Percentiles rank a stretch among this genome's conserved stretches.
These are phyloP conservation scores for Falco concolor DNA, from an alignment of 2,797 vertebrate species.

Conservation along the genomic window DNA sequence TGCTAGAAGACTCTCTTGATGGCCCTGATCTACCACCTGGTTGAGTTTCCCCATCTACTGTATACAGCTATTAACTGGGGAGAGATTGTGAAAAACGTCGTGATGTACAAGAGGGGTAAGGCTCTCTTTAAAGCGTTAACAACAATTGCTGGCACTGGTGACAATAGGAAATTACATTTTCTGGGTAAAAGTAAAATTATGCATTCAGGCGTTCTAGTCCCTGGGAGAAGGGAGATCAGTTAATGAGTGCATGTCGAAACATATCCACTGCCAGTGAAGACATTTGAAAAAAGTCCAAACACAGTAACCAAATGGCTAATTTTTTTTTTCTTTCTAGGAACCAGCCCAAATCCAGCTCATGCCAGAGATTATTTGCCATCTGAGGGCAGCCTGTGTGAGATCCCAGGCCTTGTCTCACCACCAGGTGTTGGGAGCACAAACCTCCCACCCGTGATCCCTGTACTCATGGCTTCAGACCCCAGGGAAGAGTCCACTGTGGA, in stretches of 20 bases:
- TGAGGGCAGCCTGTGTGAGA: background rate
- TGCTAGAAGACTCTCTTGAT: background rate
- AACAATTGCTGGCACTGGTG: background rate
- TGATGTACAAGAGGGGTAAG: background rate
- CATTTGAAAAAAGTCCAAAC: background rate
- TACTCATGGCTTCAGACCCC: background rate
- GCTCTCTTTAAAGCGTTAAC: background rate
- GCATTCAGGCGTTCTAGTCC: background rate
- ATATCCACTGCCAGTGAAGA: background rate
- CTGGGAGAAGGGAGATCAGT: background rate
- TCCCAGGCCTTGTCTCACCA: background rate
- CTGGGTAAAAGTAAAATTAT: background rate
- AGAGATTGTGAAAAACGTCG: background rate
- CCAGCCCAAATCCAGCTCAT: background rate
- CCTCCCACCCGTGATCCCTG: background rate
- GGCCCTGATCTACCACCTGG: background rate
- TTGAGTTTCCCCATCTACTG: background rate
- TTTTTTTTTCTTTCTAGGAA: background rate
- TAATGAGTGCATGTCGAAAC: accelerated
- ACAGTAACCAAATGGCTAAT: background rate
- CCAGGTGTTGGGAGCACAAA: background rate
- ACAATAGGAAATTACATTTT: background rate
- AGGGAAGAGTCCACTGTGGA: background rate
- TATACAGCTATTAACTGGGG: background rate
- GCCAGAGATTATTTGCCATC: background rate